Conservation (phyloP, 2,113 vertebrate species). For the Gavialis gangeticus region DNA sequence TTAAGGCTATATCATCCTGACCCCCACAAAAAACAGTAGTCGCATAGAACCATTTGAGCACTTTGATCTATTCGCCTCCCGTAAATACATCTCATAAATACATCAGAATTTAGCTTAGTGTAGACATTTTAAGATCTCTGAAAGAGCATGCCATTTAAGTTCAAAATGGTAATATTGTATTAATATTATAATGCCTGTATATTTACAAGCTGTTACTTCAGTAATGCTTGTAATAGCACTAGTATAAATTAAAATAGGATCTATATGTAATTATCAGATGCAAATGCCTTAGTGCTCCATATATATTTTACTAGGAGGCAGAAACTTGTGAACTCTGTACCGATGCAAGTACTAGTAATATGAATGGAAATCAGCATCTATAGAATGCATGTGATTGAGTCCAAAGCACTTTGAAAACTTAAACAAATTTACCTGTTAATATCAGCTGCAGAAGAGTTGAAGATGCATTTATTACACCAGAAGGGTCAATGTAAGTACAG, state of each 20-base stretch:
- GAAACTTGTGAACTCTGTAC: neutral
- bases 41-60: neutral
- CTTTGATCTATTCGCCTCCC: neutral
- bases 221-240: neutral
- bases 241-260: neutral
- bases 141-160: neutral
- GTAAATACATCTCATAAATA: neutral
- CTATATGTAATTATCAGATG: neutral
- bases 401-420: slow-evolving; percentile 2
- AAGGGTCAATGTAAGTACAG: neutral
- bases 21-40: too few relatives aligned
- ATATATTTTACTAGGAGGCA: neutral
- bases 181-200: neutral
- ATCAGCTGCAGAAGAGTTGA: slow-evolving; percentile 68
- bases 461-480: slow-evolving; percentile 43
- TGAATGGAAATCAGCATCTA: neutral
- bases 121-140: neutral
- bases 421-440: slow-evolving; percentile 56
- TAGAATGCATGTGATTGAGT: neutral
- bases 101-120: neutral
- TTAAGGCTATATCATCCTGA: neutral
- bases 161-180: neutral
- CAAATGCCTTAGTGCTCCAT: neutral
- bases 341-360: neutral
- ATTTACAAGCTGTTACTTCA: neutral